Evolutionary conservation across 1,140 invertebrate genomes (phyloP), one percentile per base, ranked within the genome.

Genomic region (Hylaeus anthracinus): DNA sequence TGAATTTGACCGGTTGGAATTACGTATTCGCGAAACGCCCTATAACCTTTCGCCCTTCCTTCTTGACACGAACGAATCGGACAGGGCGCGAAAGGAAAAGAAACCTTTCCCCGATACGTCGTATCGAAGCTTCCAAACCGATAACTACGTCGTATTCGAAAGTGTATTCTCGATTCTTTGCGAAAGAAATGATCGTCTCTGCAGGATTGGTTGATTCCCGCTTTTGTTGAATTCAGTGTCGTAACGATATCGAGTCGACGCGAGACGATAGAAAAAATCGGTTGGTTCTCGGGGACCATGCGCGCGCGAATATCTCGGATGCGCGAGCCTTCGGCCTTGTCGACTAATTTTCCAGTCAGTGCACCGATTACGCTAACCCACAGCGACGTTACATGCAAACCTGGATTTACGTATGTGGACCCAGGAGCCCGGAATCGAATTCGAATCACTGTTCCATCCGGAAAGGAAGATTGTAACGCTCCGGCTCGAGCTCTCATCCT

Each of bases 301-400:
- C 5, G 41, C 48, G 48, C 48, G 48, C 43, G 9, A 1, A 51
- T 51, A 69, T 67, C 76, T 72, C 70, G n/a, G 61, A 72, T 41
- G 45, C 69, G 69, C 48, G 69, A 72, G 48, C 69, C 72, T 79
- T 65, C 77, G 45, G 69, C 69, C 14, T 60, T 72, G 69, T 79
- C 70, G 70, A 51, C 69, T 79, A 79, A 79, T 79, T 79, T 79
- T 79, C 77, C 77, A 79, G 77, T 65, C 70, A 37, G 51, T 79
- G 60, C 60, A 51, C 51, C 67, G 77, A 79, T 79, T 71, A 64
- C 77, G 77, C 56, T 56, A 79, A 79, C 77, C 51, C n/a, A 51
- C 61, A 43, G 61, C 60, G 69, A 79, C 77, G 77, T 72, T 53
- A 79, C 77, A 73, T 26, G 77, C 77, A 53, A 72, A 41, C 70